Evolutionary conservation across 2,888 invertebrate species (phyloP).

Genomic region (Drosophila lacicola): DNA sequence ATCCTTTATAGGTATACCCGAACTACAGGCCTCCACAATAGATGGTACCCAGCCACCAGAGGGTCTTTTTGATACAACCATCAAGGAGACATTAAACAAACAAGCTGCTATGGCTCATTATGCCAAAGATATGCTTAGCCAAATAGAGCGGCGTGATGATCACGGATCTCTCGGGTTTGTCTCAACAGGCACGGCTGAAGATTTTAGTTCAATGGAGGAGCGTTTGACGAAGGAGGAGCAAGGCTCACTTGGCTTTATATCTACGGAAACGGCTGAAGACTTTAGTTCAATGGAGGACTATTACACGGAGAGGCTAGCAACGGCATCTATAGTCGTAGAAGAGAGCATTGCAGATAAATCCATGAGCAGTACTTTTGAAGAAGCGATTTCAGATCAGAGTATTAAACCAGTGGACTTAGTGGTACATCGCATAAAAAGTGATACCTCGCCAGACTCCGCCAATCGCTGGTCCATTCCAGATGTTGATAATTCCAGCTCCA

Average conservation of each 20-base stretch:
- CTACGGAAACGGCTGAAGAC: slow-evolving; percentile 82
- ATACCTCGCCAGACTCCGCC: slow-evolving; percentile 85
- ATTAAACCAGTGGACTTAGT: slow-evolving; percentile 78
- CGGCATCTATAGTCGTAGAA: slow-evolving; percentile 66
- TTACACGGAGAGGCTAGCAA: slow-evolving; percentile 76
- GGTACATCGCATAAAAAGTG: slow-evolving; percentile 78
- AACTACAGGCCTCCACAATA: slow-evolving; percentile 58
- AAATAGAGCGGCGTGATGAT: slow-evolving; percentile 64
- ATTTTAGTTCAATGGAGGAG: slow-evolving; percentile 77
- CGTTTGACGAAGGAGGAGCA: slow-evolving; percentile 77
- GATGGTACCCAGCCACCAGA: slow-evolving; percentile 65
- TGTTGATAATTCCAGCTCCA: slow-evolving; percentile 94
- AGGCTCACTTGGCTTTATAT: slow-evolving; percentile 80
- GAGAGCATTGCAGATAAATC: slow-evolving; percentile 52
- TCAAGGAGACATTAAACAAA: slow-evolving; percentile 71
- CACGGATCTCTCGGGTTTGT: slow-evolving; percentile 79
- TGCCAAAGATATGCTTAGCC: slow-evolving; percentile 58
- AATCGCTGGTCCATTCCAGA: slow-evolving; percentile 92
- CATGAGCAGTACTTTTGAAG: slow-evolving; percentile 62
- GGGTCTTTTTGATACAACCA: slow-evolving; percentile 59
- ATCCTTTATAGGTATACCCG: slow-evolving; percentile 81
- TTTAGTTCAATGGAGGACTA: slow-evolving; percentile 84
- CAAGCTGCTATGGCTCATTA: slow-evolving; percentile 75
- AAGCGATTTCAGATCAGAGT: slow-evolving; percentile 72
- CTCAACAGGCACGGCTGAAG: slow-evolving; percentile 80